Evolutionary conservation across 2,113 vertebrate genomes (phyloP), one percentile per base, ranked within the genome.

Genomic region (Podilymbus podiceps): DNA sequence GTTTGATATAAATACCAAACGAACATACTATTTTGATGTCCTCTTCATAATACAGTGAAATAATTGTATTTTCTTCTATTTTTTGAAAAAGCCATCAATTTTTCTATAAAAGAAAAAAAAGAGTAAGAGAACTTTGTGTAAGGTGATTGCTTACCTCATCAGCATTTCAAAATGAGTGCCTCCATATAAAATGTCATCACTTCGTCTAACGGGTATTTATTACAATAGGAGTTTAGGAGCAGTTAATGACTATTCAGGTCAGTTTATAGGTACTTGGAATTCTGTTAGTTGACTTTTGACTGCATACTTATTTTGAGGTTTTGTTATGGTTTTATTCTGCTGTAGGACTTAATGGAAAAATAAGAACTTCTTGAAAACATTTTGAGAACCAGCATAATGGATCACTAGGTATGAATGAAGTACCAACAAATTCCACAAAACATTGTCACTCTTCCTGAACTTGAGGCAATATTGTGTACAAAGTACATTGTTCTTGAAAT

Each of bases 231-330:
- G 8, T 10, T 33, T 77, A 67, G 18, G 20, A 84, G 19, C 35
- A 79, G 25, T 35, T 74, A 78, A 52, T 47, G 28, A 62, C 31
- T 77, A 72, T 78, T 79, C n/a, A 38, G 20, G 46, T 11, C 7
- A 44, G n/a, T 55, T 72, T 55, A n/a, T 49, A 80, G 30, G 9
- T 76, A 49, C 40, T 38, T 1, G 0, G 18, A 72, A 55, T 60
- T 89, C 23, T 82, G 4, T 30, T 50, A 53, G 10, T 25, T 76
- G 24, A 62, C 42, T 69, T 63, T 56, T 68, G 30, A 63, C 30
- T 31, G 15, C n/a, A 21, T 58, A 40, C 5, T 58, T 42, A 12
- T 58, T 44, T 23, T 2, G 6, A 8, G 0, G 0, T 2, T 12
- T 19, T 42, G 21, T 11, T 59, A 22, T 50, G 6, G 62, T 63